Conservation (phyloP, 37 sponge, comb jelly and placozoan species). For the Spongilla lacustris region DNA sequence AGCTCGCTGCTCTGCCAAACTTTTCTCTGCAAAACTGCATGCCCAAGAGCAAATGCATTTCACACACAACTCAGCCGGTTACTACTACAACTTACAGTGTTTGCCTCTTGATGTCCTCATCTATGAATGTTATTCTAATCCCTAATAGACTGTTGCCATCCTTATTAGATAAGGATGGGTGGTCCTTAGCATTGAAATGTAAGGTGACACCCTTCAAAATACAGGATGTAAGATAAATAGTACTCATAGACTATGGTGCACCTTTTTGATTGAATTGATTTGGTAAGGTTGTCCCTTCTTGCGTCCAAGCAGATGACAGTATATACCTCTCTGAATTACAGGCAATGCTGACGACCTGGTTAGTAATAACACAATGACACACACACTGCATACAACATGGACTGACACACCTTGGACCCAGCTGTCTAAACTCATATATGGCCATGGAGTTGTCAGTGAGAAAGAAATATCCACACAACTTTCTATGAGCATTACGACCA, state of each 20-base stretch:
- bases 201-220: constrained; percentile 42
- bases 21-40: constrained; percentile 42
- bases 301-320: constrained; percentile 21
- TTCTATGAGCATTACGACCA: constrained; percentile 75
- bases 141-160: constrained; percentile 11
- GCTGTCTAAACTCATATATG: constrained; percentile 80
- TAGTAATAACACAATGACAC: background rate
- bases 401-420: constrained; percentile 62
- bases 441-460: constrained; percentile 68
- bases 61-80: background rate
- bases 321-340: constrained; percentile 46
- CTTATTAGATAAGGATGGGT: constrained; percentile 41
- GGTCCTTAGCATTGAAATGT: constrained; percentile 24
- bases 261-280: constrained; percentile 50
- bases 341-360: constrained; percentile 53
- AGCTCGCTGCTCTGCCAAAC: constrained; percentile 20
- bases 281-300: constrained; percentile 51
- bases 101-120: constrained; percentile 49
- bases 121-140: constrained; percentile 41
- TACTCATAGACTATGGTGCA: background rate
- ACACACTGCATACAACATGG: background rate
- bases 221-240: background rate
- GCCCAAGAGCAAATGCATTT: background rate
- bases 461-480: constrained; percentile 84
- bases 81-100: constrained; percentile 34